These are phyloP conservation scores for Hassar affinis DNA, from an alignment of 2,113 vertebrate genomes.

Conservation along the genomic window DNA sequence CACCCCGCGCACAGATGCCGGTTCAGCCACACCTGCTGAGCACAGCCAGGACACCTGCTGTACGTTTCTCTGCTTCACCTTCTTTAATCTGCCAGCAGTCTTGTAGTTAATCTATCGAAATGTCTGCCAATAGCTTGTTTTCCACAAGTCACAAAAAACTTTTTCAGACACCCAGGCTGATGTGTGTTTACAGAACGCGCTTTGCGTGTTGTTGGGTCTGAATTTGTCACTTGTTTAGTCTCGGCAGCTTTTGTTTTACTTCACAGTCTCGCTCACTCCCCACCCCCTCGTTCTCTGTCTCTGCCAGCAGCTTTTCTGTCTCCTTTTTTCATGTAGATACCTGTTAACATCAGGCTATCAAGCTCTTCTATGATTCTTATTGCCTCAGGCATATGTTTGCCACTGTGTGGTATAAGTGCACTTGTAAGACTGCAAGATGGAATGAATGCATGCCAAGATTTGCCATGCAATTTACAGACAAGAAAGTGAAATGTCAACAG, in stretches of 20 bases:
- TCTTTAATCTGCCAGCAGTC: constrained; percentile 28
- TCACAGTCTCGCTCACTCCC: background rate
- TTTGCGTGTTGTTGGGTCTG: constrained; percentile 15
- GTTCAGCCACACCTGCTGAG: constrained; percentile 39
- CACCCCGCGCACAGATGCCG: constrained; percentile 17
- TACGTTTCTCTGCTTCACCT: constrained; percentile 41
- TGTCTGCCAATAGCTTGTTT: constrained; percentile 34
- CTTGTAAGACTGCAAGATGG: constrained; percentile 20
- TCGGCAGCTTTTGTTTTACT: constrained; percentile 19
- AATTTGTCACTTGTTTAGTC: constrained; percentile 15
- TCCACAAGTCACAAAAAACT: background rate
- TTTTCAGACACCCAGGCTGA: background rate
- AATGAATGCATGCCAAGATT: constrained; percentile 33
- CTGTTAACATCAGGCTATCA: constrained; percentile 41
- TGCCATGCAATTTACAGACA: constrained; percentile 44
- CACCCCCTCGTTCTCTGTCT: background rate
- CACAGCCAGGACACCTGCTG: constrained; percentile 46
- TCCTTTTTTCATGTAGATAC: constrained; percentile 17
- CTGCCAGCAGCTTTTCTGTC: constrained; percentile 17
- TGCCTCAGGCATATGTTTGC: constrained; percentile 43
- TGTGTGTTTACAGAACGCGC: constrained; percentile 22
- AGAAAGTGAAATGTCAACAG: constrained; percentile 43
- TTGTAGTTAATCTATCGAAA: constrained; percentile 38
- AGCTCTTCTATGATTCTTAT: constrained; percentile 29
- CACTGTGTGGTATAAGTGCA: constrained; percentile 18